A percentile compares a stretch with the other conserved stretches of the same genome.
Conservation (phyloP, 2,888 invertebrate species). For the Archaeoteleia sp. region DNA sequence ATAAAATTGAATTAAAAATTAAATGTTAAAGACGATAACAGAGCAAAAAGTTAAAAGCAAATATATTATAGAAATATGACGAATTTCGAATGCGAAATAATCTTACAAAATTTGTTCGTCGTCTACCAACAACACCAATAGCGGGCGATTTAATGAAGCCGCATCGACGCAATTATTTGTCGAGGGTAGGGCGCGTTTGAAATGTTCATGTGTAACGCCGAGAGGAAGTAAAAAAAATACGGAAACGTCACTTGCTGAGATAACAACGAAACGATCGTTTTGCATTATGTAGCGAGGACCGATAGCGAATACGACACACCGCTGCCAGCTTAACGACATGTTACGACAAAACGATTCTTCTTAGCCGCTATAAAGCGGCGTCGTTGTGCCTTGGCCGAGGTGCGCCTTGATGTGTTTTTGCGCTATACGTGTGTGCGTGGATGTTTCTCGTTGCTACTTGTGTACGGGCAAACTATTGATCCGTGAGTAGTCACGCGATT, state of each 20-base stretch:
- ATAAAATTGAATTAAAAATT: no score
- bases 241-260: slow-evolving; percentile 21
- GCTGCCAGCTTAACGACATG: slow-evolving; percentile 37
- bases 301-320: slow-evolving; percentile 27
- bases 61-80: no score
- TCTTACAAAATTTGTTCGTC: no score
- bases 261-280: slow-evolving; percentile 30
- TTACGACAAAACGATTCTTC: slow-evolving; percentile 48
- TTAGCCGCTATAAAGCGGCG: slow-evolving; percentile 31
- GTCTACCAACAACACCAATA: no score
- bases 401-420: slow-evolving; percentile 38
- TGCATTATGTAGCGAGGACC: slow-evolving; percentile 33
- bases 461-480: slow-evolving; percentile 70
- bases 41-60: no score
- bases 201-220: no score
- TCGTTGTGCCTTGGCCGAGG: slow-evolving; percentile 13
- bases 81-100: no score
- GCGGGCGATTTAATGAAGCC: no score
- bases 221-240: slow-evolving; percentile 5
- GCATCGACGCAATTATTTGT: no score
- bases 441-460: slow-evolving; percentile 52
- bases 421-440: slow-evolving; percentile 23
- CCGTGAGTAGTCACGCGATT: slow-evolving; percentile 74
- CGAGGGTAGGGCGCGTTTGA: no score
- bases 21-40: no score